Evolutionary conservation across 2,113 vertebrate species (phyloP).

Genomic region (Clarias macrocephalus): DNA sequence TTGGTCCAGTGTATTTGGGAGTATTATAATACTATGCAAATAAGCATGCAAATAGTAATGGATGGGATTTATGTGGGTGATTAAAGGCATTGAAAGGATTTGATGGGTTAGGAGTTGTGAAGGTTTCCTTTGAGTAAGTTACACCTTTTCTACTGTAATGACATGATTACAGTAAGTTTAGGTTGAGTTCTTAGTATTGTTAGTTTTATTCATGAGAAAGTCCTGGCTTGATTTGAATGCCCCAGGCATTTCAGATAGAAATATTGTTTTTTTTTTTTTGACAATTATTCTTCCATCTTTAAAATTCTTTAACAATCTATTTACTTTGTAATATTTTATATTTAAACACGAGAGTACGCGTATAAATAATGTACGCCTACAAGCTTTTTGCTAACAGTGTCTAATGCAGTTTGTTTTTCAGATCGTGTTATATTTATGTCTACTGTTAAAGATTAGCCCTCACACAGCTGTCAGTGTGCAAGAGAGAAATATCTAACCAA

Average conservation of each 20-base stretch:
- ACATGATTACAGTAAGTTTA: not conserved
- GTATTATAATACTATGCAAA: constrained; percentile 20
- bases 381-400: not conserved
- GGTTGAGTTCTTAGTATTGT: not conserved
- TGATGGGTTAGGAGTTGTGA: constrained; percentile 46
- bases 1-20: constrained; percentile 3
- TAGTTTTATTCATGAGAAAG: no score
- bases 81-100: constrained; percentile 45
- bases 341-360: no score
- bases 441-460: constrained; percentile 1
- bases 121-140: constrained; percentile 43
- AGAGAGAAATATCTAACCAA: not conserved
- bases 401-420: constrained; percentile 43
- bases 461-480: not conserved
- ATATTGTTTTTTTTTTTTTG: not conserved
- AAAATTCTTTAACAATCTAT: not conserved
- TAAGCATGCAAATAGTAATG: constrained; percentile 1
- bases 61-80: constrained; percentile 15
- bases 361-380: not conserved
- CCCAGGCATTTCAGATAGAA: not conserved
- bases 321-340: not conserved
- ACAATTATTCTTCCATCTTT: not conserved
- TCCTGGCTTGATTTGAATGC: no score
- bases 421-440: not conserved
- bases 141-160: constrained; percentile 38